phyloP scores from a whole-genome alignment of 2,113 vertebrate species.

The Suricata suricatta region DNA sequence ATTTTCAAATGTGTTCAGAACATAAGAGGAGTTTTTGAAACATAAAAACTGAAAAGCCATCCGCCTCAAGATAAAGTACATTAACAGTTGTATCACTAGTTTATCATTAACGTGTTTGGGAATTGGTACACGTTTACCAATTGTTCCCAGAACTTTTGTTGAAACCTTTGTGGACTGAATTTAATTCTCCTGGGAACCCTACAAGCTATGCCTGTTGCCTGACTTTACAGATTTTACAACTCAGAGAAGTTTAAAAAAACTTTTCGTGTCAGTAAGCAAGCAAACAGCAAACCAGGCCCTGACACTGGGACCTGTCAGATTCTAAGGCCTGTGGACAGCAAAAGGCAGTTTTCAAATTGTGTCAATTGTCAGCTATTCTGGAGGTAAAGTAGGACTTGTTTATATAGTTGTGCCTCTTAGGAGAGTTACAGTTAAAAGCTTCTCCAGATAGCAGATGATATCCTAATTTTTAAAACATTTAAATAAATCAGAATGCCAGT shows the following conservation, averaged over 20 bases:
- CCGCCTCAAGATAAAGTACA: background rate
- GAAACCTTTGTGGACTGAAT: background rate
- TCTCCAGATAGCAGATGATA: background rate
- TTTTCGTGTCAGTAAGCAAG: background rate
- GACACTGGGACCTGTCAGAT: background rate
- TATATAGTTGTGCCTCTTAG: background rate
- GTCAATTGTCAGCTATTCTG: background rate
- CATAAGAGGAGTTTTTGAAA: background rate
- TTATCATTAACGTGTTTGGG: background rate
- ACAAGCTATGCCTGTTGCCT: background rate
- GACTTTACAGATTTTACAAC: slow-evolving; percentile 22
- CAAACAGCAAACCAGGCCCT: background rate
- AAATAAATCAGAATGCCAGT: slow-evolving; percentile 7
- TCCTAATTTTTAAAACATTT: background rate
- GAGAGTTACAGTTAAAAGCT: background rate
- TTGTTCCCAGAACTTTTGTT: background rate
- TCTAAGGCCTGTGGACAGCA: background rate
- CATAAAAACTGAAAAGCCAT: background rate
- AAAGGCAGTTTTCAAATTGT: background rate
- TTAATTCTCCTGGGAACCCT: slow-evolving; percentile 23
- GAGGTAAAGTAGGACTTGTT: background rate
- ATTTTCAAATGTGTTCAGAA: slow-evolving; percentile 24
- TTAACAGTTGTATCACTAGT: background rate
- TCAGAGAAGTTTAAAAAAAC: slow-evolving; percentile 9
- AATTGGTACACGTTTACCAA: background rate